A percentile compares a stretch with the other conserved stretches of the same genome.
These are phyloP conservation scores for Drepanosiphum platanoidis DNA, from an alignment of 2,888 invertebrate genomes.

Conservation along the genomic window DNA sequence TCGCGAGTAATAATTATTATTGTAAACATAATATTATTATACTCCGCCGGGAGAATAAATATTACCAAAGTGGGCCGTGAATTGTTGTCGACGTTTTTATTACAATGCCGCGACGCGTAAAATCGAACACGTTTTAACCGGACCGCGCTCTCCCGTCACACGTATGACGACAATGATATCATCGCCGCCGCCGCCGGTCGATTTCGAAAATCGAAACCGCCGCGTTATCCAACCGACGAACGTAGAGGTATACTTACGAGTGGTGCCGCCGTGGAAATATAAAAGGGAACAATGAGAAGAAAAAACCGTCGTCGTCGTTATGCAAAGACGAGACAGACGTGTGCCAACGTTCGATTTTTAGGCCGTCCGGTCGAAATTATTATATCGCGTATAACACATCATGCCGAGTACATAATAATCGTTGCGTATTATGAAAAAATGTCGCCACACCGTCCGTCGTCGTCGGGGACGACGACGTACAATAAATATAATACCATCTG, in stretches of 20 bases:
- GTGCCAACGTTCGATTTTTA: not conserved
- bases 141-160: not conserved
- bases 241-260: not conserved
- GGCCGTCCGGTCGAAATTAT: not conserved
- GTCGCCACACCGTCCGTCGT: not conserved
- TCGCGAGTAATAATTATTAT: too few species aligned
- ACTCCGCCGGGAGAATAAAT: too few species aligned
- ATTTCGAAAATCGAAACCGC: not conserved
- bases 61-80: not conserved
- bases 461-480: not conserved
- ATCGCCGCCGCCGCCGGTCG: too few species aligned
- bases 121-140: not conserved
- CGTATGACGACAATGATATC: not conserved
- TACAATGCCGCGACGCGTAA: not conserved
- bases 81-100: not conserved
- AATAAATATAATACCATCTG: not conserved
- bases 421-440: conserved; percentile 14
- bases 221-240: not conserved
- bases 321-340: conserved; percentile 10
- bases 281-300: not conserved
- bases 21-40: too few species aligned
- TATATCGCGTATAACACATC: not conserved
- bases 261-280: not conserved
- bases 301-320: not conserved
- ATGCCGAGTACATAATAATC: not conserved